These are phyloP conservation scores for Acropternis orthonyx DNA, from an alignment of 2,797 vertebrate genomes.

Conservation along the genomic window DNA sequence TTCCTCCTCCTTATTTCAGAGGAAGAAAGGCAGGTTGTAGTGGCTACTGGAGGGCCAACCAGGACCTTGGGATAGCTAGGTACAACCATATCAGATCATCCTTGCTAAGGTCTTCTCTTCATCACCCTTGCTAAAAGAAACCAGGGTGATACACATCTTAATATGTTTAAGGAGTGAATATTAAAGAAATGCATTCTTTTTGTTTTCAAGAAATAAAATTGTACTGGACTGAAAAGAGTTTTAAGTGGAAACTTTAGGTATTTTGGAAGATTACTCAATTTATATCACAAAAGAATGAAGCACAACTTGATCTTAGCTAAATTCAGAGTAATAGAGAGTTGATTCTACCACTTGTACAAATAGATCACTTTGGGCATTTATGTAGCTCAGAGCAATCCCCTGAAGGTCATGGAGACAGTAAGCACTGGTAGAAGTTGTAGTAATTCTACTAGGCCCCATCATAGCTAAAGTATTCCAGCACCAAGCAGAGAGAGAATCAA, in stretches of 20 bases:
- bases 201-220: neutral
- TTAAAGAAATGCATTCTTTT: neutral
- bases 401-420: neutral
- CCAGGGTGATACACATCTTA: accelerated
- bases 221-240: neutral
- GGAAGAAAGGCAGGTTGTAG: neutral
- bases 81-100: neutral
- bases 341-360: neutral
- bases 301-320: neutral
- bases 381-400: neutral
- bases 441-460: neutral
- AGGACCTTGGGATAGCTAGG: neutral
- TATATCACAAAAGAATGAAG: neutral
- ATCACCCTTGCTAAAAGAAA: neutral
- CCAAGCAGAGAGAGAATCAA: neutral
- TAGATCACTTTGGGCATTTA: neutral
- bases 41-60: neutral
- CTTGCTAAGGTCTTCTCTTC: neutral
- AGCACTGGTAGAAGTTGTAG: neutral
- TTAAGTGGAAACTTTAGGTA: neutral
- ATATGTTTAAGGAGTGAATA: neutral
- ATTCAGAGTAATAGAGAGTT: neutral
- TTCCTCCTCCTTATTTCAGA: neutral
- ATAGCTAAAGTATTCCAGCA: neutral
- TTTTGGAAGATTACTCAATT: neutral